Conservation (phyloP, 2,888 invertebrate genomes). For the Apodemia zela region DNA sequence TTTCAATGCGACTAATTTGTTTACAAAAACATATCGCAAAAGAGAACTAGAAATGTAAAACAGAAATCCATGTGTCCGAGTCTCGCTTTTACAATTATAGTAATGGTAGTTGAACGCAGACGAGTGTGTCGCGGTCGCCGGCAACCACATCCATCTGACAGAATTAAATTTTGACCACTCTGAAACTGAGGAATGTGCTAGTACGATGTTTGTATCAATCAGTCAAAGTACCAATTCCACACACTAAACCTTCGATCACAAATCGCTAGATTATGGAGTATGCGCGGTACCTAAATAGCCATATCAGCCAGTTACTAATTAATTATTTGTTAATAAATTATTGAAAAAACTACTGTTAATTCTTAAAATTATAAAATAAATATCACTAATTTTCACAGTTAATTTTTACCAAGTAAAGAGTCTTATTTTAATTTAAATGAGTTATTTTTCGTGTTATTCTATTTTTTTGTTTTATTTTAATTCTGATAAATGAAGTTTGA, state of each 20-base stretch:
- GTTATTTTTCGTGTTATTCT: too few species aligned
- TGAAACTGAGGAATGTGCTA: constrained; percentile 4
- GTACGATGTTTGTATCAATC: constrained; percentile 2
- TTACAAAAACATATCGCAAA: not conserved
- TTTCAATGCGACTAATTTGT: not conserved
- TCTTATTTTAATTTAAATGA: too few species aligned
- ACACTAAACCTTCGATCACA: not conserved
- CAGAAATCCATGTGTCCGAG: not conserved
- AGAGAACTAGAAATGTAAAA: not conserved
- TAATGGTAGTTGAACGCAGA: not conserved
- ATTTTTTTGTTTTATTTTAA: too few species aligned
- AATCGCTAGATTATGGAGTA: not conserved
- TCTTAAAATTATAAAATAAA: too few species aligned
- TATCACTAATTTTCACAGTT: too few species aligned
- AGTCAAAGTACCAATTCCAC: constrained; percentile 1
- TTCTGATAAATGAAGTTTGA: too few species aligned
- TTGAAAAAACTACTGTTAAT: too few species aligned
- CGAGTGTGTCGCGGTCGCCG: not conserved
- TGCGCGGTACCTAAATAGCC: not conserved
- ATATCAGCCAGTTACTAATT: too few species aligned
- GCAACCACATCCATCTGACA: not conserved
- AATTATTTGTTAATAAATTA: too few species aligned
- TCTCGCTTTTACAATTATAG: constrained; percentile 11
- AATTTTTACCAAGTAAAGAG: too few species aligned
- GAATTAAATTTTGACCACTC: constrained; percentile 12